Evolutionary conservation across 2,113 vertebrate genomes (phyloP).

Genomic region (Anolis carolinensis): DNA sequence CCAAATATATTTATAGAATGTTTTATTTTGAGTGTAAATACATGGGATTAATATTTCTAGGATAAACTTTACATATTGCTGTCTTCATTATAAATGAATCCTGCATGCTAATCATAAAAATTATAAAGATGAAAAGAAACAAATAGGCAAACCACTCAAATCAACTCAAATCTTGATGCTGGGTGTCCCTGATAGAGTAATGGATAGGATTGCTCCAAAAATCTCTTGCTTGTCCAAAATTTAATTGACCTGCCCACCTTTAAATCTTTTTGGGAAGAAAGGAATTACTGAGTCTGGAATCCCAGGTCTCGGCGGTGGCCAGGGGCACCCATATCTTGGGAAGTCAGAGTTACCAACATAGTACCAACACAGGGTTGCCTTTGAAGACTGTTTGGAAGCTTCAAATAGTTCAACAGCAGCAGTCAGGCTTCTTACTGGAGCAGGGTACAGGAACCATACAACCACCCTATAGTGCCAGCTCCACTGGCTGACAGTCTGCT

Average conservation of each 20-base stretch:
- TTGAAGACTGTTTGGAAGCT: too few species aligned
- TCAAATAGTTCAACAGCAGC: too few species aligned
- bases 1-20: not conserved
- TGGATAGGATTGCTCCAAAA: constrained; percentile 29
- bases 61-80: not conserved
- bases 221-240: not conserved
- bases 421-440: too few species aligned
- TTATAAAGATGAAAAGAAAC: not conserved
- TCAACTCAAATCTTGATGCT: not conserved
- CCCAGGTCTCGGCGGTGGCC: too few species aligned
- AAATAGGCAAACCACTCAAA: not conserved
- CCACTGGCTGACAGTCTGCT: too few species aligned
- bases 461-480: too few species aligned
- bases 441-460: too few species aligned
- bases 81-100: not conserved
- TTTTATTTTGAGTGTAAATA: not conserved
- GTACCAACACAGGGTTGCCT: too few species aligned
- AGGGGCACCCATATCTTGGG: too few species aligned
- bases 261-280: not conserved
- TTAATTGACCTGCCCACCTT: not conserved
- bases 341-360: too few species aligned
- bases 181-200: not conserved
- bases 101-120: not conserved
- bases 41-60: not conserved
- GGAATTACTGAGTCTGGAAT: too few species aligned